These are phyloP conservation scores for Latrodectus geometricus DNA, from an alignment of 1,140 invertebrate species.

Conservation along the genomic window DNA sequence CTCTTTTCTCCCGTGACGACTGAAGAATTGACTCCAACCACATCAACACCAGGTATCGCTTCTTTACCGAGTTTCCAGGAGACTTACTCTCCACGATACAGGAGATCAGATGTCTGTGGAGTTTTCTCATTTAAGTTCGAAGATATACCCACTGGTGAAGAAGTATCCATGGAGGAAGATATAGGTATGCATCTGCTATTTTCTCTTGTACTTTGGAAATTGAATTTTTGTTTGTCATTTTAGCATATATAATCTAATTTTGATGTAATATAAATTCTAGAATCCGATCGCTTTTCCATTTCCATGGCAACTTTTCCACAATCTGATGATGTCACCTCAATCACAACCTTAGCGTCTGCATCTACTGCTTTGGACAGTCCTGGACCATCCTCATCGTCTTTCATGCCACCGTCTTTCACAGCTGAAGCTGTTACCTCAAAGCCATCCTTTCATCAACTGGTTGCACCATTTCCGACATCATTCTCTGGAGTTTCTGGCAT, in stretches of 20 bases:
- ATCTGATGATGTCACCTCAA: conserved; percentile 73
- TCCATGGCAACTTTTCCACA: conserved; percentile 53
- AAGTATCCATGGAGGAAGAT: conserved; percentile 49
- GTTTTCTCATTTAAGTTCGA: conserved; percentile 64
- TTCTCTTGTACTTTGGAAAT: no score
- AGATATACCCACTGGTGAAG: conserved; percentile 61
- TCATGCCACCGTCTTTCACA: conserved; percentile 40
- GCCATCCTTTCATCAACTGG: conserved; percentile 50
- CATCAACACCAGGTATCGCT: conserved; percentile 7
- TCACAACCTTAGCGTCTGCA: conserved; percentile 38
- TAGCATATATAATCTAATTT: no score
- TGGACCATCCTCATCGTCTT: conserved; percentile 39
- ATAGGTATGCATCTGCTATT: conserved; percentile 31
- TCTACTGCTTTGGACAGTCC: conserved; percentile 44
- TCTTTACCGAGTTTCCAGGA: conserved; percentile 86
- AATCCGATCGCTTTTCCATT: conserved; percentile 50
- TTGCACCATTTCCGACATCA: conserved; percentile 21
- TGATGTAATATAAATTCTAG: conserved; percentile 8
- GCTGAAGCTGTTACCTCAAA: conserved; percentile 6
- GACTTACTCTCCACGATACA: conserved; percentile 80
- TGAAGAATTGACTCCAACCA: conserved; percentile 37
- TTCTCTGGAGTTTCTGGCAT: conserved; percentile 23
- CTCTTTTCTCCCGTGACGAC: conserved; percentile 9
- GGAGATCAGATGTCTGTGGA: conserved; percentile 70
- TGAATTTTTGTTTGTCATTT: no score